Evolutionary conservation across 2,113 vertebrate genomes (phyloP), one percentile per base, ranked within the genome.

Genomic region (Dolichallabes microphthalmus): DNA sequence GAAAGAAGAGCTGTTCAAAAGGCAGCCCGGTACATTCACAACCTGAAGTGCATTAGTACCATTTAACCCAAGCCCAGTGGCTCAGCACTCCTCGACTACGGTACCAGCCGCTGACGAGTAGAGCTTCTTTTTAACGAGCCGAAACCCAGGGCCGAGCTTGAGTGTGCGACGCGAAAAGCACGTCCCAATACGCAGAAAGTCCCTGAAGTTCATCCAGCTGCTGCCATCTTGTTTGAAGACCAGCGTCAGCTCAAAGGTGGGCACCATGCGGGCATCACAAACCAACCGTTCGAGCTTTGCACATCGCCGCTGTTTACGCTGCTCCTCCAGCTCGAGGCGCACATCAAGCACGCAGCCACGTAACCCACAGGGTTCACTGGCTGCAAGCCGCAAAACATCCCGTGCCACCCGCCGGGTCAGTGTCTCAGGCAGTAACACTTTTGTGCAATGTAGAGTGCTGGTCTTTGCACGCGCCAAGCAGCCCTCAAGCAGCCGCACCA

Each of bases 161-260:
- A 97, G 92, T 4, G 92, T 94, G 22, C 91, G 92, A 58, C 92
- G 93, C 71, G 94, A 93, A 71, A 97, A 96, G 89, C 95, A 96
- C 27, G 94, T 92, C 25, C 94, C 93, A 27, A 95, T 93, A 50
- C 95, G 94, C 76, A 97, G 89, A 82, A 97, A 94, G 90, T 96
- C 95, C 84, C 93, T 88, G 4, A 97, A 92, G 88, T 96, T 95
- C 39, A 94, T 93, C 96, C 96, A 96, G 0, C 94, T 94, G 1
- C 92, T 91, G 82, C 90, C 91, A 17, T 97, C 96, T 92, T 97
- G 96, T 91, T 96, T 97, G 88, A 97, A 95, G 80, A 97, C 95
- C 5, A 97, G 94, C 0, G 95, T 97, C 82, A 97, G 91, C 90
- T 97, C 96, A 53, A 97, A 97, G 0, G 96, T 97, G 80, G 96